phyloP scores from a whole-genome alignment of 1,140 invertebrate species.

The Zaprionus davidi region DNA sequence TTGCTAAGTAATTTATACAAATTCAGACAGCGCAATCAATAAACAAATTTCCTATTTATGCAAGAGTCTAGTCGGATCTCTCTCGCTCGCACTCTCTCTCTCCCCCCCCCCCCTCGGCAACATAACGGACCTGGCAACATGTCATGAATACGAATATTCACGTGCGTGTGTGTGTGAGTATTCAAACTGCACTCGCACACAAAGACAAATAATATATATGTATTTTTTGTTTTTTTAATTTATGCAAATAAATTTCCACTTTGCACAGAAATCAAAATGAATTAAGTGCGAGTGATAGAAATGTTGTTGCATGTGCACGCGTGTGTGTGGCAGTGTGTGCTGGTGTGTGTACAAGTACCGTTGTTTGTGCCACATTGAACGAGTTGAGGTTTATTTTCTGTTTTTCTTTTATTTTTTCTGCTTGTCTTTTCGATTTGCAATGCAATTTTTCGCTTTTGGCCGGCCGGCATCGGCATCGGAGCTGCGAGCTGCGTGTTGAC shows the following conservation, averaged over 20 bases:
- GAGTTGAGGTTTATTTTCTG: conserved; percentile 45
- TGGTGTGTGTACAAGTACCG: conserved; percentile 55
- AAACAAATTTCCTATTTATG: conserved; percentile 81
- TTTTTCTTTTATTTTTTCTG: conserved; percentile 21
- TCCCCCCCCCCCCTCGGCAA: conserved; percentile 37
- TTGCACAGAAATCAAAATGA: conserved; percentile 83
- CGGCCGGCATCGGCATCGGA: conserved; percentile 70
- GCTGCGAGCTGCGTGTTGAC: conserved; percentile 69
- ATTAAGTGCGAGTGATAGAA: conserved; percentile 82
- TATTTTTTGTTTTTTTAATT: conserved; percentile 69
- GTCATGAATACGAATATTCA: conserved; percentile 56
- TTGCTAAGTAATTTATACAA: conserved; percentile 58
- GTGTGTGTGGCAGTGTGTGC: conserved; percentile 33
- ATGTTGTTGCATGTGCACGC: conserved; percentile 57
- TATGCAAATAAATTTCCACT: conserved; percentile 84
- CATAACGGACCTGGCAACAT: conserved; percentile 73
- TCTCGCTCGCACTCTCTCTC: neutral
- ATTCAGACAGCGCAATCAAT: conserved; percentile 76
- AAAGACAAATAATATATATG: conserved; percentile 32
- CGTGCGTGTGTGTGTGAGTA: conserved; percentile 4
- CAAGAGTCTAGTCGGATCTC: conserved; percentile 57
- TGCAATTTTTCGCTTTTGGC: conserved; percentile 65
- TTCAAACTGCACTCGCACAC: conserved; percentile 27
- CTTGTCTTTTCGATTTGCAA: conserved; percentile 74
- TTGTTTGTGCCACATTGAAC: conserved; percentile 77